phyloP scores from a whole-genome alignment of 1,140 invertebrate genomes.

The Lamellibrachia luymesi region DNA sequence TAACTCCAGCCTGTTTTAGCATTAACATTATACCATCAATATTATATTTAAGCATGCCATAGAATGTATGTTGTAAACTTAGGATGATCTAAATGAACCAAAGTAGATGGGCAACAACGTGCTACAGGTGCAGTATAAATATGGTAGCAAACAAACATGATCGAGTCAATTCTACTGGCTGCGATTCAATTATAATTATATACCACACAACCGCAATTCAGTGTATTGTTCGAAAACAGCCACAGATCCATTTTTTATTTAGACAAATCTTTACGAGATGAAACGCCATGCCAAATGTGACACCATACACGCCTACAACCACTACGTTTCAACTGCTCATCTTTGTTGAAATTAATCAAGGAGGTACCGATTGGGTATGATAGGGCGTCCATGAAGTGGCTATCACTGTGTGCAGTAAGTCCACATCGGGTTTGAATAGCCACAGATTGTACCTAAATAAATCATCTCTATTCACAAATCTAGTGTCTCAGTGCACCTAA shows the following conservation, averaged over 20 bases:
- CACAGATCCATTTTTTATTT: background rate
- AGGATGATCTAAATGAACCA: background rate
- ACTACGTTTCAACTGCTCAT: background rate
- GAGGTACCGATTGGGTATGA: background rate
- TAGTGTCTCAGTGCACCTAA: background rate
- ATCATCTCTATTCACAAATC: background rate
- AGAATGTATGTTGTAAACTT: background rate
- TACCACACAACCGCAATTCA: background rate
- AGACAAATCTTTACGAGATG: background rate
- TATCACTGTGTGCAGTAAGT: background rate
- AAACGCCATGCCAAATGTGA: background rate
- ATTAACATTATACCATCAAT: background rate
- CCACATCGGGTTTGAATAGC: background rate
- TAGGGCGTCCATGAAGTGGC: background rate
- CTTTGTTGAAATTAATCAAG: background rate
- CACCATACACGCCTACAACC: background rate
- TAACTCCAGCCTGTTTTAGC: too few species aligned
- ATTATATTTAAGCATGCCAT: background rate
- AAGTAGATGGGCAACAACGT: background rate
- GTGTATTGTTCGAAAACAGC: background rate
- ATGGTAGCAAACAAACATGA: background rate
- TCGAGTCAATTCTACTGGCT: background rate
- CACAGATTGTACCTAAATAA: background rate
- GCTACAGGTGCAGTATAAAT: background rate
- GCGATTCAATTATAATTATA: background rate